These are phyloP conservation scores for Cryptomyrus ogoouensis DNA, from an alignment of 2,113 vertebrate genomes.

Conservation along the genomic window DNA sequence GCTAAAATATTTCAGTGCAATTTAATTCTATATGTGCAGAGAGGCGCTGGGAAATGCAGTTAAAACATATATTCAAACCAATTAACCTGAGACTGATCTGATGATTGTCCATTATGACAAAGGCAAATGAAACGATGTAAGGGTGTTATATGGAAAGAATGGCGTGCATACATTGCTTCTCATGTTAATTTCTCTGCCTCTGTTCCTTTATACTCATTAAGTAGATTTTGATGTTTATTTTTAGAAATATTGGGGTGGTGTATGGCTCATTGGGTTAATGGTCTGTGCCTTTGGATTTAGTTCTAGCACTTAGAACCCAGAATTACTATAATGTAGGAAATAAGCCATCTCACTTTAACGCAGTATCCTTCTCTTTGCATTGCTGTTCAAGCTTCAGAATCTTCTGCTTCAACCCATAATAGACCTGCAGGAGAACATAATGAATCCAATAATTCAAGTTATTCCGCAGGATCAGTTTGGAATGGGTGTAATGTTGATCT, in stretches of 20 bases:
- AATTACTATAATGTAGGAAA: not conserved
- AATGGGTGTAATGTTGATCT: not conserved
- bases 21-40: not conserved
- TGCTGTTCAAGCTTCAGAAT: slow-evolving; percentile 82
- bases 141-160: not conserved
- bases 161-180: not conserved
- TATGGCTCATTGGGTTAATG: not conserved
- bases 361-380: slow-evolving; percentile 78
- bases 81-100: not conserved
- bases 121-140: not conserved
- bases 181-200: not conserved
- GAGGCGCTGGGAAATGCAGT: not conserved
- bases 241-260: not conserved
- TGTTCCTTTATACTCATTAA: not conserved
- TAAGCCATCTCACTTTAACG: slow-evolving; percentile 61
- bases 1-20: not conserved
- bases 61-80: not conserved
- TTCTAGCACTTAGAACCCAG: not conserved
- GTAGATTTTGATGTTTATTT: not conserved
- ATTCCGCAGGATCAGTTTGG: not conserved
- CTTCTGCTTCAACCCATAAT: slow-evolving; percentile 78
- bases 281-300: not conserved
- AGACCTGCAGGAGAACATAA: slow-evolving; percentile 57
- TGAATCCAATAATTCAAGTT: not conserved
- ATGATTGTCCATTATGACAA: not conserved